Base-by-base conservation (phyloP, 2,888 invertebrate genomes). In the Diaperis boleti region DNA sequence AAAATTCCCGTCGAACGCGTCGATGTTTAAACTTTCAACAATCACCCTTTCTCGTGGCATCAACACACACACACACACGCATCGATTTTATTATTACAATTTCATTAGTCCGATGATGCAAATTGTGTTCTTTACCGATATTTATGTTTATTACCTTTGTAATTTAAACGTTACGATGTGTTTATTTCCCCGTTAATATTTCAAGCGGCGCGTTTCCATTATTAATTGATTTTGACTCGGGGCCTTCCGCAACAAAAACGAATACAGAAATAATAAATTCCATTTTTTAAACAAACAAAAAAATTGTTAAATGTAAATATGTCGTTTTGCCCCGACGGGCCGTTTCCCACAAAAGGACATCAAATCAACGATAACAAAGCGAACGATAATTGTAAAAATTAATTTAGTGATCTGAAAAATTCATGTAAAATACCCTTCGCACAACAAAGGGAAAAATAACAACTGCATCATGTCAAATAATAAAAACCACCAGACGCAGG, bases 331-430 rank as follows among this genome's bases (percentile, higher is more conserved):
- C 54, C 42, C 39, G 39, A 42, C 5, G 29, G n/a, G n/a, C n/a
- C n/a, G 31, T 39, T 54, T 41, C 26, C 41, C 42, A 41, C 54
- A 56, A 56, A 56, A 45, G 22, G 45, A 56, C 44, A 45, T 45
- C 56, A 45, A 56, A 56, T 56, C 35, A 56, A 35, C 35, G 56
- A 56, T 22, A 56, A 62, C 64, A 67, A 67, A 67, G 60, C 44
- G 45, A 47, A 47, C 29, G 37, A 52, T 63, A 42, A 55, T 65
- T 67, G 63, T 65, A 64, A 67, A 54, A 65, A 65, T 66, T 67
- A 67, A 67, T 67, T 63, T 61, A 61, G 61, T 65, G 47, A 61
- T 61, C 61, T 62, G 45, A 57, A 67, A 67, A 65, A 65, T 54
- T 54, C 54, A 54, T 54, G 54, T 54, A 54, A 54, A 54, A 41